Conservation (phyloP, 1,140 invertebrate species). For the Aphelinus certus region DNA sequence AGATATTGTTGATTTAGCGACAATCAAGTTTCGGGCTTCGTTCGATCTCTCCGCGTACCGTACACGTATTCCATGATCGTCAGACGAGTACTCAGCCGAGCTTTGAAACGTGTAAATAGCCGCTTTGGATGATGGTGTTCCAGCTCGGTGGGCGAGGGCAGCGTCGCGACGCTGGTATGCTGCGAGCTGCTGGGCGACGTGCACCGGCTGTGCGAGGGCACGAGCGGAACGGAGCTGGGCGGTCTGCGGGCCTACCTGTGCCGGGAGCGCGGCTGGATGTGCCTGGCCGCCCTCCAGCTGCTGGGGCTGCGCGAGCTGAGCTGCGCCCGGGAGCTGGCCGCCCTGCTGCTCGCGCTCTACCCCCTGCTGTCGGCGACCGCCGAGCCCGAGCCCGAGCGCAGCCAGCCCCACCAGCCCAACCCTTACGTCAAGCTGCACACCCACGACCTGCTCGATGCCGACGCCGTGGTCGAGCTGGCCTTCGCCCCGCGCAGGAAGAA, state of each 20-base stretch:
- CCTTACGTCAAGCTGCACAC: slow-evolving; percentile 56
- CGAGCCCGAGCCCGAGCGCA: background rate
- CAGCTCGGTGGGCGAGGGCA: slow-evolving; percentile 61
- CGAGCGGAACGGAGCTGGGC: slow-evolving; percentile 50
- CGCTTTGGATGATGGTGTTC: no score
- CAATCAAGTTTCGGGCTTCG: no score
- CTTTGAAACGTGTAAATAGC: no score
- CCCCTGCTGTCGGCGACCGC: slow-evolving; percentile 58
- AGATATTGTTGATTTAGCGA: no score
- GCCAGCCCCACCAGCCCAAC: slow-evolving; percentile 37
- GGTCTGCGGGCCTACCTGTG: slow-evolving; percentile 68
- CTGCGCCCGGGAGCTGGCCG: slow-evolving; percentile 70
- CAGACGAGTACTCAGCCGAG: no score
- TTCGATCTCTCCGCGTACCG: no score
- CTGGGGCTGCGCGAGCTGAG: slow-evolving; percentile 70
- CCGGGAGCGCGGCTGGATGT: slow-evolving; percentile 71
- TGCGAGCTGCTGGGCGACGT: slow-evolving; percentile 73
- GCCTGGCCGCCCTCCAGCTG: slow-evolving; percentile 67
- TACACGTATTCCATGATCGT: no score
- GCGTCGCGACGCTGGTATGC: slow-evolving; percentile 69
- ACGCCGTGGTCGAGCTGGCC: slow-evolving; percentile 56
- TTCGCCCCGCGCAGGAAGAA: slow-evolving; percentile 49
- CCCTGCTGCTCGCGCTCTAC: slow-evolving; percentile 71
- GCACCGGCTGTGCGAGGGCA: slow-evolving; percentile 66
- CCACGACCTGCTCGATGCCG: slow-evolving; percentile 44